Conservation (phyloP, 37 sponge, comb jelly and placozoan genomes). For the Agelas oroides region DNA sequence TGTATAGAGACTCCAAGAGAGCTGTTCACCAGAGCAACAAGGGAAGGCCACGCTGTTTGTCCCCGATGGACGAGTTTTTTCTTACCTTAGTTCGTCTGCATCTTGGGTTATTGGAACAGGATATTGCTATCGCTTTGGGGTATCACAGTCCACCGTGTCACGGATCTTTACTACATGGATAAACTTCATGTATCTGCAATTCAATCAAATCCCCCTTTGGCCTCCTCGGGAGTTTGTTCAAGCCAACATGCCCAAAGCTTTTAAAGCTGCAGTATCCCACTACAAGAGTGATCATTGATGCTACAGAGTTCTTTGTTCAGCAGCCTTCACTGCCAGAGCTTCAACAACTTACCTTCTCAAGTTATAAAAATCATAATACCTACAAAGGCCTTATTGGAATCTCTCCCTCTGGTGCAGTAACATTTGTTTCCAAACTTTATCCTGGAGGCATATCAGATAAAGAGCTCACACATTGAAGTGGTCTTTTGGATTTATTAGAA, state of each 20-base stretch:
- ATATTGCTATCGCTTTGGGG: constrained; percentile 30
- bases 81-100: constrained; percentile 3
- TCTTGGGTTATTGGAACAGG: constrained; percentile 5
- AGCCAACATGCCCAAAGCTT: no score
- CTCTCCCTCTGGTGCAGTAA: constrained; percentile 50
- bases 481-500: constrained; percentile 55
- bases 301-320: constrained; percentile 53
- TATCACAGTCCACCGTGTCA: constrained; percentile 23
- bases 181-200: not conserved
- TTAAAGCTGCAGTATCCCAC: constrained; percentile 32
- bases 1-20: constrained; percentile 33
- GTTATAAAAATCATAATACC: no score
- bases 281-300: constrained; percentile 48
- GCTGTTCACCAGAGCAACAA: not conserved
- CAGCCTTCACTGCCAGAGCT: constrained; percentile 27
- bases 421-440: constrained; percentile 55
- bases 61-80: no score
- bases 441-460: constrained; percentile 65
- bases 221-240: no score
- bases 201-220: constrained; percentile 36
- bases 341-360: constrained; percentile 57
- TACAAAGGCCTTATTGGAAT: constrained; percentile 69
- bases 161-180: constrained; percentile 44
- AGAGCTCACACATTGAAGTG: constrained; percentile 28
- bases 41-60: not conserved